Base-by-base conservation (phyloP, 2,888 invertebrate species). In the Pherbina coryleti region DNA sequence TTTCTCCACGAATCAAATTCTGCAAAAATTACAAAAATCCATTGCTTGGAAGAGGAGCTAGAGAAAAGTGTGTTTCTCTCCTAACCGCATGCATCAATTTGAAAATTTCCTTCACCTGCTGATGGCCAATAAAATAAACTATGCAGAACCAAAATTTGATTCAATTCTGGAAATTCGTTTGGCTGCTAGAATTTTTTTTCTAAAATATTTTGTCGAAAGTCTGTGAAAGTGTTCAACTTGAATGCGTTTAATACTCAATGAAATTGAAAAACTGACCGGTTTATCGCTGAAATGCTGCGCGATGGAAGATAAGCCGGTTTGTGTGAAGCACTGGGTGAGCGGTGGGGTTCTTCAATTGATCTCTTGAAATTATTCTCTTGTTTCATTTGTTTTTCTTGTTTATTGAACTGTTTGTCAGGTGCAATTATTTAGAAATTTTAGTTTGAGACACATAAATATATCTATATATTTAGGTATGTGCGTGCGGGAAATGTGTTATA, bases 21-120 rank as follows among this genome's bases (percentile, higher is more conserved):
- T 79, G 71, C 3, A 84, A 79, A 66, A 84, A 85, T 84, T 81
- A 83, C 55, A 0, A 84, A 88, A 88, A 88, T 87, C 85, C 81
- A 78, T 73, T 62, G 5, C 25, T 3, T 19, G 57, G 7, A 75
- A 44, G 7, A 19, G 74, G 9, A 78, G 76, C 79, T 81, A 76
- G 55, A 79, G 78, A 81, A 82, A 83, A 80, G 78, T 62, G 57
- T 73, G 37, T 25, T 83, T 86, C 83, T 3, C 19, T 4, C 5
- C 25, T 0, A 1, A 83, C 77, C 44, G 4, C 66, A 3, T 8
- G 0, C 1, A 34, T 75, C 9, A 28, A 84, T 80, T 67, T 19
- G 0, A 79, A 77, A 82, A 60, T 19, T 73, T 73, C 49, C 83
- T 86, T 80, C 0, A 34, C 4, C 17, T 5, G 37, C 0, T 19